phyloP scores from a whole-genome alignment of 2,113 vertebrate genomes.

The Sphyrna mokarran region DNA sequence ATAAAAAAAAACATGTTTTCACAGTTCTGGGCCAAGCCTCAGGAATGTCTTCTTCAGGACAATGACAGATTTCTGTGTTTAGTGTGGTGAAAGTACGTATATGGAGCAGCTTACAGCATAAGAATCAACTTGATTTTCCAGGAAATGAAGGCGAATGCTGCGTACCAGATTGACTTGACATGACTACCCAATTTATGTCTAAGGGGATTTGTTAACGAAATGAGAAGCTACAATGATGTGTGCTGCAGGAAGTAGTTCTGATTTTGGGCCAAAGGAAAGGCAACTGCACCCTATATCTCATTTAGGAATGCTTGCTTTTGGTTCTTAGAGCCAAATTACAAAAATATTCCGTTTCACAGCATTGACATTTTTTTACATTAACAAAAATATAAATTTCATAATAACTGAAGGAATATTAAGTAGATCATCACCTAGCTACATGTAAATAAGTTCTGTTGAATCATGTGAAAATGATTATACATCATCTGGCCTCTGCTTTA shows the following conservation, averaged over 20 bases:
- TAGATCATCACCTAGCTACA: not conserved
- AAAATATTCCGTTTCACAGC: not conserved
- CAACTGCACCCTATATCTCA: not conserved
- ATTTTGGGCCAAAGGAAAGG: not conserved
- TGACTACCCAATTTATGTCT: too few relatives aligned
- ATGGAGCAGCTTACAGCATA: not conserved
- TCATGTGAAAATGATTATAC: not conserved
- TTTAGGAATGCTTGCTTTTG: not conserved
- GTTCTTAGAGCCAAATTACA: not conserved
- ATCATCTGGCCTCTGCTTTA: not conserved
- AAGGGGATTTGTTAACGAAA: not conserved
- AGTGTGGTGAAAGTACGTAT: not conserved
- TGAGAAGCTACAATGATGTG: not conserved
- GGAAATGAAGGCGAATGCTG: not conserved
- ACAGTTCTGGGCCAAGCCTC: not conserved
- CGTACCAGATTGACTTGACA: not conserved
- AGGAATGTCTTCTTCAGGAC: not conserved
- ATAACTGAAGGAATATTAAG: not conserved
- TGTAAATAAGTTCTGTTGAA: not conserved
- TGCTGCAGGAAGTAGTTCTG: not conserved
- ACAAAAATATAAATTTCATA: conserved; percentile 1
- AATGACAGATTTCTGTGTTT: not conserved
- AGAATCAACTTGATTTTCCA: not conserved
- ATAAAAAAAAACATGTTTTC: not conserved
- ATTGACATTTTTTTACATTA: not conserved